Evolutionary conservation across 2,113 vertebrate genomes (phyloP).

Genomic region (Corvus cornix): DNA sequence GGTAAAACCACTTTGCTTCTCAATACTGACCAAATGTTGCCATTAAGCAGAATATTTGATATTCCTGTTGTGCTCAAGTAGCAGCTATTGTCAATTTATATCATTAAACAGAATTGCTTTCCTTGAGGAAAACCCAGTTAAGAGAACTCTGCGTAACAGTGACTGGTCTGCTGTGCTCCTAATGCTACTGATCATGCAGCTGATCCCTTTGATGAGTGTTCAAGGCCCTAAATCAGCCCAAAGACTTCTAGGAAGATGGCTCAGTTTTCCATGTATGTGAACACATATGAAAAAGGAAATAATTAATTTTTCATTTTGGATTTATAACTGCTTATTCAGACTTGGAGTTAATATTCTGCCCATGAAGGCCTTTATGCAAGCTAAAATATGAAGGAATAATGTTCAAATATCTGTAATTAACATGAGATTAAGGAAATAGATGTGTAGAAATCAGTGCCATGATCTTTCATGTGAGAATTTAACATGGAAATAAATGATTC

Average conservation of each 20-base stretch:
- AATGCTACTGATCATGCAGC: background rate
- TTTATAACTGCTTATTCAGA: background rate
- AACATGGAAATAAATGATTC: background rate
- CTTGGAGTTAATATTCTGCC: background rate
- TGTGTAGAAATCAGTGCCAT: background rate
- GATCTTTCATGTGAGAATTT: background rate
- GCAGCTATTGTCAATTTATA: background rate
- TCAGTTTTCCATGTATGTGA: background rate
- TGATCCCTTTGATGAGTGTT: background rate
- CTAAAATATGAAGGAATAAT: background rate
- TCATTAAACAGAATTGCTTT: background rate
- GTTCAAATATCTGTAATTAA: background rate
- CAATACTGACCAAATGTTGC: background rate
- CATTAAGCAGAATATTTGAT: background rate
- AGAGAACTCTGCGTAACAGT: background rate
- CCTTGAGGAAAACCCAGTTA: conserved; percentile 2
- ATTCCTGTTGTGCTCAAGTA: background rate
- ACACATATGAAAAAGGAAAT: background rate
- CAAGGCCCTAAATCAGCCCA: background rate
- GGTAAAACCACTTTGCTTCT: background rate
- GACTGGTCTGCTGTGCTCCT: background rate
- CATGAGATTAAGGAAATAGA: background rate
- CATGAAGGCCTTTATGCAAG: background rate
- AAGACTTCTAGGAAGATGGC: background rate
- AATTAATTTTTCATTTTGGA: background rate